phyloP scores from a whole-genome alignment of 2,113 vertebrate species.

The Sylvilagus bachmani region DNA sequence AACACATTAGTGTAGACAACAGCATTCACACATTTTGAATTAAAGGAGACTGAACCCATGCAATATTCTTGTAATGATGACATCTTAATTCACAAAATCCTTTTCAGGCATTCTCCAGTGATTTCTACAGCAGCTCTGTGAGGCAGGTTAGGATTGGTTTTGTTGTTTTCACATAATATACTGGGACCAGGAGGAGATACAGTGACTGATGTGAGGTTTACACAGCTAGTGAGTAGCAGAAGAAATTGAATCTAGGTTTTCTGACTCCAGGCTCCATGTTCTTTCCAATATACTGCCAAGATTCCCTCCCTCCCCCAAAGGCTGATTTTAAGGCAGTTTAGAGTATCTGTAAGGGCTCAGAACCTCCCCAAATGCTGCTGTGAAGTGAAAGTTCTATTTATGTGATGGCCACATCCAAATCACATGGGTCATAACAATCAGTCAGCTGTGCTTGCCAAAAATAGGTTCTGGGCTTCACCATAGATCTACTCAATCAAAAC shows the following conservation, averaged over 20 bases:
- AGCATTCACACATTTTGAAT: constrained; percentile 54
- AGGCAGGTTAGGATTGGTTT: not conserved
- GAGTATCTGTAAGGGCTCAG: not conserved
- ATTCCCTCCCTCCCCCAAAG: not conserved
- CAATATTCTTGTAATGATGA: constrained; percentile 28
- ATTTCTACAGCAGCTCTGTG: not conserved
- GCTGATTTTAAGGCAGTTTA: constrained; percentile 7
- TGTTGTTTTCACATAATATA: not conserved
- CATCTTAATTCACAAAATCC: constrained; percentile 62
- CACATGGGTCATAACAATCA: not conserved
- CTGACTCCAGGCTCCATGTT: not conserved
- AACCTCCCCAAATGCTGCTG: constrained; percentile 3
- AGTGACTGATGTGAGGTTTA: not conserved
- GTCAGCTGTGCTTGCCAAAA: constrained; percentile 26
- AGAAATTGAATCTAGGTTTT: constrained; percentile 55
- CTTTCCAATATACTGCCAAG: constrained; percentile 27
- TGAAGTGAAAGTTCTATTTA: not conserved
- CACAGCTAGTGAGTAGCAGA: not conserved
- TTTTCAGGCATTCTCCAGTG: constrained; percentile 29
- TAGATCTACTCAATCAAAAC: constrained; percentile 12
- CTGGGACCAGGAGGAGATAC: not conserved
- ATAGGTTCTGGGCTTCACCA: not conserved
- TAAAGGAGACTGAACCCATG: constrained; percentile 47
- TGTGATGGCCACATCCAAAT: not conserved
- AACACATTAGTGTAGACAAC: not conserved